Percentiles rank a stretch among this genome's conserved stretches.
phyloP scores from a whole-genome alignment of 2,797 vertebrate species.

The Peromyscus eremicus region DNA sequence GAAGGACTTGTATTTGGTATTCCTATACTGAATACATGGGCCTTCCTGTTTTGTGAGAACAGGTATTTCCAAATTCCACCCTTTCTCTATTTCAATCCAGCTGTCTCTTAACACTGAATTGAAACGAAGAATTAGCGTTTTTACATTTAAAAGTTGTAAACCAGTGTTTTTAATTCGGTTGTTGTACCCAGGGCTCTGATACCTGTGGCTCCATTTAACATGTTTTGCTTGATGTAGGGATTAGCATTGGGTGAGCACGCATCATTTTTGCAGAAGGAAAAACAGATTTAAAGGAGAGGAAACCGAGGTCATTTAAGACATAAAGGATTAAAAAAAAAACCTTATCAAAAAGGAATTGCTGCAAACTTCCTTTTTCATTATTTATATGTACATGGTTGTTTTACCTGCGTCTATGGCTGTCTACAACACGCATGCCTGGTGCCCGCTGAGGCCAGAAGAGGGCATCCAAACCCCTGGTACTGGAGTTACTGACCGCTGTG shows the following conservation, averaged over 20 bases:
- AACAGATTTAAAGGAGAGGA: background rate
- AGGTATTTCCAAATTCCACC: conserved; percentile 57
- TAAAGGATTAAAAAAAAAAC: background rate
- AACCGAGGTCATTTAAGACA: background rate
- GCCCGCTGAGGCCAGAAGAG: background rate
- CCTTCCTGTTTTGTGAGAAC: background rate
- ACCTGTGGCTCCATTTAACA: background rate
- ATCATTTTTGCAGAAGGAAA: background rate
- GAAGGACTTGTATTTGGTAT: background rate
- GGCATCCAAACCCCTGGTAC: background rate
- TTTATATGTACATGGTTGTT: background rate
- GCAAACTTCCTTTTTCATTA: background rate
- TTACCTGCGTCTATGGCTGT: background rate
- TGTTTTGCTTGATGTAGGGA: conserved; percentile 16
- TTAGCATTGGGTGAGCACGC: background rate
- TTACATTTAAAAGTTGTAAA: background rate
- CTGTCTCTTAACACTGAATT: conserved; percentile 13
- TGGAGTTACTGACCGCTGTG: background rate
- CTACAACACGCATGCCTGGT: background rate
- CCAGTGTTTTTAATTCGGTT: background rate
- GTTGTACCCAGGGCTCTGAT: background rate
- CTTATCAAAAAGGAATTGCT: background rate
- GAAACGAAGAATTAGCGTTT: background rate
- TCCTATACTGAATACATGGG: background rate
- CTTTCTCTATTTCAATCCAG: conserved; percentile 29